Conservation (phyloP, 2,888 invertebrate species). For the Platerodrilus igneus region DNA sequence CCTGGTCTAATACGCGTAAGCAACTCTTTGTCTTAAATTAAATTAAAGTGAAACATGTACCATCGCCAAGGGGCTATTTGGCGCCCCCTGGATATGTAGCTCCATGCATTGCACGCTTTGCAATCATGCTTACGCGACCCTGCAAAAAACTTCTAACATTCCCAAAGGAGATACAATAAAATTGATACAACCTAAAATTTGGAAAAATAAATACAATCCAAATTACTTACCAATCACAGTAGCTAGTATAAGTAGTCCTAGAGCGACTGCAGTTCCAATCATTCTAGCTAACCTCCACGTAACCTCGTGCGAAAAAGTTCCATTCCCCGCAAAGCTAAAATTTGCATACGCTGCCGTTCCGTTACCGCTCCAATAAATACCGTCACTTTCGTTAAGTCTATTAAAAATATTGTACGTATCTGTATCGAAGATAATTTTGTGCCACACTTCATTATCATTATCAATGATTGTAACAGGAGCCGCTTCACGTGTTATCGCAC, state of each 20-base stretch:
- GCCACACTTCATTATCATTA: slow-evolving; percentile 37
- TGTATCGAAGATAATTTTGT: slow-evolving; percentile 35
- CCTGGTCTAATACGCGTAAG: too few species aligned
- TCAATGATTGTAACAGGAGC: slow-evolving; percentile 9
- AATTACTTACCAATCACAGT: slow-evolving; percentile 60
- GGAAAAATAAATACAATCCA: slow-evolving; percentile 2
- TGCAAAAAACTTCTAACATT: slow-evolving; percentile 4
- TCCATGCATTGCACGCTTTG: too few species aligned
- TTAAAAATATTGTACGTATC: slow-evolving; percentile 25
- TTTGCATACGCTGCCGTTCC: slow-evolving; percentile 12
- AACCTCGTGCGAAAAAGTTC: slow-evolving; percentile 37
- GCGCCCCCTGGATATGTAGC: too few species aligned
- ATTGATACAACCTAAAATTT: slow-evolving; percentile 4
- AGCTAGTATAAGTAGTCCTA: slow-evolving; percentile 59
- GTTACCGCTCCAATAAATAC: slow-evolving; percentile 16
- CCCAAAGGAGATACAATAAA: slow-evolving; percentile 1
- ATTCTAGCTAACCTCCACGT: slow-evolving; percentile 57
- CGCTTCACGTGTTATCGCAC: slow-evolving; percentile 15
- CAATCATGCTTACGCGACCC: too few species aligned
- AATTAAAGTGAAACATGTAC: too few species aligned
- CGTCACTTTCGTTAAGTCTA: slow-evolving; percentile 20
- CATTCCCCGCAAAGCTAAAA: slow-evolving; percentile 13
- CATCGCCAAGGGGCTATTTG: too few species aligned
- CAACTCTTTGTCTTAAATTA: too few species aligned
- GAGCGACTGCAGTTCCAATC: slow-evolving; percentile 56